These are phyloP conservation scores for Poecilia wingei DNA, from an alignment of 2,797 vertebrate genomes.

Conservation along the genomic window DNA sequence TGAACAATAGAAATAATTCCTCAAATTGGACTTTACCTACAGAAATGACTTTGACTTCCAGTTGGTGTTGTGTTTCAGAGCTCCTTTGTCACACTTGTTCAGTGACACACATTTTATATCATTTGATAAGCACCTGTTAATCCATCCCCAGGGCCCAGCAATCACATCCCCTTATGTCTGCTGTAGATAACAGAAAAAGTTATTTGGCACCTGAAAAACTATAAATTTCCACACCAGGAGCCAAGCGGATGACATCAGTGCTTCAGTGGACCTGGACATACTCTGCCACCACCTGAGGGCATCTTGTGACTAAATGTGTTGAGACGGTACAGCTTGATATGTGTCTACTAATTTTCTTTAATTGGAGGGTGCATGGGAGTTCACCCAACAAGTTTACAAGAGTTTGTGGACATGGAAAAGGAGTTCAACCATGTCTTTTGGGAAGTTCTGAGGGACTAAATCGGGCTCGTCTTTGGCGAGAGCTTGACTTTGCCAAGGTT, in stretches of 20 bases:
- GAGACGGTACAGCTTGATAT: background rate
- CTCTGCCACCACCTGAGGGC: slow-evolving; percentile 17
- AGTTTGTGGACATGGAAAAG: too few relatives aligned
- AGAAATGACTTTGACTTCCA: slow-evolving; percentile 6
- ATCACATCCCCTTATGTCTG: slow-evolving; percentile 40
- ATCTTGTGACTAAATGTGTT: slow-evolving; percentile 7
- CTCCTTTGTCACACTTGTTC: background rate
- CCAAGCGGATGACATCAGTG: slow-evolving; percentile 21
- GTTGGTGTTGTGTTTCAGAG: slow-evolving; percentile 18
- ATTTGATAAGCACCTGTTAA: slow-evolving; percentile 38
- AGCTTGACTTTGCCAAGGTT: too few relatives aligned
- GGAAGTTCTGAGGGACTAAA: background rate
- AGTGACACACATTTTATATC: slow-evolving; percentile 19
- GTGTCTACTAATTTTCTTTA: background rate
- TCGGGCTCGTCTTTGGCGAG: too few relatives aligned
- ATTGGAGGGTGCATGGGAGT: background rate
- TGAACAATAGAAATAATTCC: background rate
- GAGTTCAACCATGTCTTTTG: background rate
- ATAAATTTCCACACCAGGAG: slow-evolving; percentile 40
- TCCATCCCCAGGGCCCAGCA: slow-evolving; percentile 46
- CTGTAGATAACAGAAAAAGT: slow-evolving; percentile 47
- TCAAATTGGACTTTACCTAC: slow-evolving; percentile 3
- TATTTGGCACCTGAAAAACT: slow-evolving; percentile 27
- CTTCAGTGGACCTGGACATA: slow-evolving; percentile 8
- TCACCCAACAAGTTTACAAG: background rate